Evolutionary conservation across 2,113 vertebrate genomes (phyloP).

Genomic region (Coregonus clupeaformis): DNA sequence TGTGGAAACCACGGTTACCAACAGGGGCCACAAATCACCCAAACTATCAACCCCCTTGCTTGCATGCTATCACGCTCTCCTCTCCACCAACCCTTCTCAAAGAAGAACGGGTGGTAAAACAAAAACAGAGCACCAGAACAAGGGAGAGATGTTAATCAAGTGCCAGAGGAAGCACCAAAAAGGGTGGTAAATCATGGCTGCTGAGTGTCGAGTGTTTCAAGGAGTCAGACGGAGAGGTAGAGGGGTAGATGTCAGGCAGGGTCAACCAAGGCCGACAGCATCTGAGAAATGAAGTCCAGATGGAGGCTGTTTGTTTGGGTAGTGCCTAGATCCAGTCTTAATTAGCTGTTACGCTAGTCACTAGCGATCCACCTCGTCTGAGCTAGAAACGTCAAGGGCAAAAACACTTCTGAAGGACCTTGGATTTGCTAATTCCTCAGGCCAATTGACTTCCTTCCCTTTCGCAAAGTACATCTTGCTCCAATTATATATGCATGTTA

Average conservation of each 20-base stretch:
- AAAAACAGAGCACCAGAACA: not conserved
- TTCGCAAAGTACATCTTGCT: slow-evolving; percentile 13
- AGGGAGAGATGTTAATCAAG: slow-evolving; percentile 12
- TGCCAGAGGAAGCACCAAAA: not conserved
- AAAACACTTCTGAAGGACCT: slow-evolving; percentile 5
- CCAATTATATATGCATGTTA: slow-evolving; percentile 23
- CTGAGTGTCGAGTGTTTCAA: slow-evolving; percentile 22
- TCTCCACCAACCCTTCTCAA: not conserved
- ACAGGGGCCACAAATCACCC: slow-evolving; percentile 29
- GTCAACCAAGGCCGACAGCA: slow-evolving; percentile 28
- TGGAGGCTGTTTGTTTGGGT: slow-evolving; percentile 32
- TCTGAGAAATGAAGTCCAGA: slow-evolving; percentile 39
- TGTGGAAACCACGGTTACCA: slow-evolving; percentile 18
- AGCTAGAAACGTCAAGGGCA: slow-evolving; percentile 24
- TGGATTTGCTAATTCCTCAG: not conserved
- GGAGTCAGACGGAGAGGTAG: slow-evolving; percentile 25
- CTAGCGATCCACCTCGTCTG: slow-evolving; percentile 29
- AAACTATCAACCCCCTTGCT: not conserved
- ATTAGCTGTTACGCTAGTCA: slow-evolving; percentile 36
- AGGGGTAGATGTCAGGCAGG: slow-evolving; percentile 9
- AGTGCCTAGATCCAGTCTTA: slow-evolving; percentile 30
- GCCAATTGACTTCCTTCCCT: slow-evolving; percentile 13
- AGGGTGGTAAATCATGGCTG: slow-evolving; percentile 25
- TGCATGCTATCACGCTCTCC: slow-evolving; percentile 5
- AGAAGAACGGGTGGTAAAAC: not conserved